Evolutionary conservation across 1,140 invertebrate species (phyloP), one percentile per base, ranked within the genome.

Genomic region (Lepidurus apus): DNA sequence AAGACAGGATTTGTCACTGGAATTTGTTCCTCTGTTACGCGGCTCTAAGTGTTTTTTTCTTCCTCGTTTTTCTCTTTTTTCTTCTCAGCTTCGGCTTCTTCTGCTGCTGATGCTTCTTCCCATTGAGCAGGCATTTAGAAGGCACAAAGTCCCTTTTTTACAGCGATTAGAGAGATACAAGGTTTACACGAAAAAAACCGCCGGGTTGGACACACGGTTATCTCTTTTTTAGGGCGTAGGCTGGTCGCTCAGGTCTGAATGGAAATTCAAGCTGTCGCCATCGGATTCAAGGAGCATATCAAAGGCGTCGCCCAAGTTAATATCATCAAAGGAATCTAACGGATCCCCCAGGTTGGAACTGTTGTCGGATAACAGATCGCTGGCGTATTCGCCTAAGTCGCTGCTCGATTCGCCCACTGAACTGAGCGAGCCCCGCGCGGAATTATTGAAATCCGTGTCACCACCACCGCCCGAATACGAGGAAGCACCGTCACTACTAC

Each of bases 211-310:
- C 34, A 65, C 53, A 65, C 11, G 47, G 47, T 26, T 26, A 26
- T 34, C 34, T 65, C 4, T 65, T 7, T 21, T 13, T 65, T 65
- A 65, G 43, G 78, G 73, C 26, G 43, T 74, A 75, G 74, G 73
- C 75, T 74, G 73, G 43, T 75, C 78, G 45, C 42, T 74, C 42
- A 79, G 74, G n/a, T 79, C 78, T n/a, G 78, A 45, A 43, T 80
- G 65, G 74, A 86, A 81, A 79, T 86, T 85, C n/a, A 88, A 81
- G 13, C 87, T 87, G 75, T 88, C 87, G 2, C 87, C 87, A 79
- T 89, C 88, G 6, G 88, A 87, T 65, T 89, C 88, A 43, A 89
- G 81, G 53, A 80, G 77, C 44, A 89, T 83, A 80, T 85, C 86
- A 74, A 87, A 83, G 26, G 82, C 77, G 24, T 80, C 80, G 78